A percentile compares a stretch with the other conserved stretches of the same genome.
Conservation (phyloP, 2,888 invertebrate species). For the Limenitis camilla region DNA sequence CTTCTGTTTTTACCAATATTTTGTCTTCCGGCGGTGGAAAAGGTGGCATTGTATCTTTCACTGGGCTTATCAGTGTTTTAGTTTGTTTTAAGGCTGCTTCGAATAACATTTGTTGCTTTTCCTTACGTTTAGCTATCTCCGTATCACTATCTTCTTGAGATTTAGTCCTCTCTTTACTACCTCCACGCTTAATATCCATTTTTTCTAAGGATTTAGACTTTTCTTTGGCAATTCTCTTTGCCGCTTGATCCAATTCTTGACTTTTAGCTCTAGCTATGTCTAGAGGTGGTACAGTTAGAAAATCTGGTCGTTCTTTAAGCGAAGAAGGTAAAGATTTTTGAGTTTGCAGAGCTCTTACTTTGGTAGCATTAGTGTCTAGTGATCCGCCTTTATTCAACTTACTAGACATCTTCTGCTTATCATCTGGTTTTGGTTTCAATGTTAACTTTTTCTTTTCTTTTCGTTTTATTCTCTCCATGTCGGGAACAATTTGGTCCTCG, state of each 20-base stretch:
- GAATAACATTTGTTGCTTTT: constrained; percentile 83
- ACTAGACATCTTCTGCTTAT: constrained; percentile 52
- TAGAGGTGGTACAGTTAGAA: constrained; percentile 68
- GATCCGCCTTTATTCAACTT: constrained; percentile 69
- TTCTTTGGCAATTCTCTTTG: constrained; percentile 74
- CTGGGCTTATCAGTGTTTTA: constrained; percentile 82
- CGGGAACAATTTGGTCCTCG: constrained; percentile 69
- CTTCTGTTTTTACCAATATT: constrained; percentile 81
- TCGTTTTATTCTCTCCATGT: constrained; percentile 66
- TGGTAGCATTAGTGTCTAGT: constrained; percentile 63
- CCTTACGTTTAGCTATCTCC: constrained; percentile 81
- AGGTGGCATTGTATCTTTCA: constrained; percentile 80
- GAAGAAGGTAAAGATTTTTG: constrained; percentile 74
- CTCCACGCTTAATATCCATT: constrained; percentile 73
- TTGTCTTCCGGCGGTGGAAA: constrained; percentile 84
- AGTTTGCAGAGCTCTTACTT: constrained; percentile 63
- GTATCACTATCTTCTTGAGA: constrained; percentile 83
- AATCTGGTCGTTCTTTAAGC: constrained; percentile 67
- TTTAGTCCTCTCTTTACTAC: constrained; percentile 79
- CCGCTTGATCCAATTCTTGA: constrained; percentile 74
- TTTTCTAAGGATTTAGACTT: constrained; percentile 81
- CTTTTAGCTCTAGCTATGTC: constrained; percentile 76
- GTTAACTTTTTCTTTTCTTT: constrained; percentile 67
- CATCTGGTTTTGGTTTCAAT: constrained; percentile 61
- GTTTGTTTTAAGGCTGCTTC: constrained; percentile 85